Evolutionary conservation across 2,797 vertebrate genomes (phyloP).

Genomic region (Sebastes steindachneri): DNA sequence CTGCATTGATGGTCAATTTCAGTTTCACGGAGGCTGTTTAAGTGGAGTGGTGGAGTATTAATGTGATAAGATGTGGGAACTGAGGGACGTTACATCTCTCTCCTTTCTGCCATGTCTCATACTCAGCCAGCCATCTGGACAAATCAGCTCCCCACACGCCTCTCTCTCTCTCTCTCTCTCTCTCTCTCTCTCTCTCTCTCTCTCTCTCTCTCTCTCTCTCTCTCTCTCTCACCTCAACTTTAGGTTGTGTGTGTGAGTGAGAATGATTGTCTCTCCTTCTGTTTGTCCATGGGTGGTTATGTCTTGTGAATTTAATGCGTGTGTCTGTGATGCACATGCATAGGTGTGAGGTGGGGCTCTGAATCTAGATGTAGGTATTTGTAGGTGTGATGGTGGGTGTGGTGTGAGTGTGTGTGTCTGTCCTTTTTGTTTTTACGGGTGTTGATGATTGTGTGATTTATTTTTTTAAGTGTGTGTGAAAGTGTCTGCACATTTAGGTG

Average conservation of each 20-base stretch:
- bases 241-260: constrained; percentile 72
- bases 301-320: constrained; percentile 51
- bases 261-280: constrained; percentile 52
- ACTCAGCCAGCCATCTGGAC: constrained; percentile 91
- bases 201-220: constrained; percentile 82
- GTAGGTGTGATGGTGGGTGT: constrained; percentile 60
- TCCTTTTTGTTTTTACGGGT: constrained; percentile 37
- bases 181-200: constrained; percentile 85
- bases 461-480: constrained; percentile 44
- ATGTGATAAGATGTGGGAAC: constrained; percentile 89
- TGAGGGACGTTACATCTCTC: constrained; percentile 87
- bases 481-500: constrained; percentile 53
- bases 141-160: constrained; percentile 86
- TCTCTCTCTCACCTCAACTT: constrained; percentile 85
- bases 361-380: constrained; percentile 46
- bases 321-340: constrained; percentile 39
- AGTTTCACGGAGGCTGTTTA: constrained; percentile 86
- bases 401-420: constrained; percentile 46
- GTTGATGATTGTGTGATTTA: constrained; percentile 41
- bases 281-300: constrained; percentile 61
- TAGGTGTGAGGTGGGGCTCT: constrained; percentile 51
- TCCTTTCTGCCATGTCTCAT: constrained; percentile 91
- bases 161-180: constrained; percentile 85
- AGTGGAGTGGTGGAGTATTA: constrained; percentile 85
- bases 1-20: constrained; percentile 89